Conservation (phyloP, 2,888 invertebrate species). For the Ephialtes manifestator region DNA sequence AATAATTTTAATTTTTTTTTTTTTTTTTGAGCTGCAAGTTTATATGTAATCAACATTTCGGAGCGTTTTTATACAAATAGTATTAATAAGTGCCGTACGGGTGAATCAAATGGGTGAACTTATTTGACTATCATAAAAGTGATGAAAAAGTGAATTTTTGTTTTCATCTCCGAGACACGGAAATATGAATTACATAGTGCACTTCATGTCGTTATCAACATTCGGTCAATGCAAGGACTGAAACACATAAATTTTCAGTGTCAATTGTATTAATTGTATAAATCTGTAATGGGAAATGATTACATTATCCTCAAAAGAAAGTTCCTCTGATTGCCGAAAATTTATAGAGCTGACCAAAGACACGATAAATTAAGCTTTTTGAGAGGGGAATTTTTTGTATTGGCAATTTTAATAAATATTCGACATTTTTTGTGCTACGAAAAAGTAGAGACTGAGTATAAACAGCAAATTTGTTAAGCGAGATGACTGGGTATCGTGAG, state of each 20-base stretch:
- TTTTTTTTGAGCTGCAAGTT: background rate
- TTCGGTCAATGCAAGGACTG: background rate
- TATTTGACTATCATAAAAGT: background rate
- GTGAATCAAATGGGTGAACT: background rate
- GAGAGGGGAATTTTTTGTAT: conserved; percentile 46
- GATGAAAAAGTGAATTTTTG: background rate
- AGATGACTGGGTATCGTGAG: conserved; percentile 70
- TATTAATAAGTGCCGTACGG: background rate
- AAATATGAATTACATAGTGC: background rate
- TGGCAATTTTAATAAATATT: background rate
- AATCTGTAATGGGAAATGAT: background rate
- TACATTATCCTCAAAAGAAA: background rate
- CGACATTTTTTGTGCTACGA: background rate
- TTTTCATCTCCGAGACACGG: background rate
- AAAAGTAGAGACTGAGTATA: background rate
- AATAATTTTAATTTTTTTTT: background rate
- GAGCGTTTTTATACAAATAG: background rate
- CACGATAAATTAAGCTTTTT: background rate
- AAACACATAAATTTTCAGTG: background rate
- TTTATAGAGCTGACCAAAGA: background rate
- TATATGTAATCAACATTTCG: background rate
- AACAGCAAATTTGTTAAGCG: conserved; percentile 23
- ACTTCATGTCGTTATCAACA: background rate
- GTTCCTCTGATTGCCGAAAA: conserved; percentile 3
- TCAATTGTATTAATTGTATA: background rate